Conservation (phyloP, 2,888 invertebrate genomes). For the Hirtodrosophila histrioides region DNA sequence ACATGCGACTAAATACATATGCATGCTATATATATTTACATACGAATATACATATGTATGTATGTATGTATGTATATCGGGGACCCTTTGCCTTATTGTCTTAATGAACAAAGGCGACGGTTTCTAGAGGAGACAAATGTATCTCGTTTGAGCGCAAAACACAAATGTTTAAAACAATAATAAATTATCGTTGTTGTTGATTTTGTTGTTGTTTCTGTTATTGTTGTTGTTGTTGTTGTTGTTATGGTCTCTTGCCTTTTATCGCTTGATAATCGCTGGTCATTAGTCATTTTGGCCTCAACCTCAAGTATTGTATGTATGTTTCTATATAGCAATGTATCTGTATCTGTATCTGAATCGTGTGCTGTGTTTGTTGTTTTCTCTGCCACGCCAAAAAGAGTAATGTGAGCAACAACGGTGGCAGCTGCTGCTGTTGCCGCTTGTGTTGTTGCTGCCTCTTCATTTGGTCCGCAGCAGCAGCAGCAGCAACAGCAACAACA, state of each 20-base stretch:
- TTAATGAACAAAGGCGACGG: conserved; percentile 72
- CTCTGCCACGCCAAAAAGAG: conserved; percentile 76
- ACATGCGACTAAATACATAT: conserved; percentile 9
- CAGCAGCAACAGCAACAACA: conserved; percentile 36
- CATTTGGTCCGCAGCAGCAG: conserved; percentile 61
- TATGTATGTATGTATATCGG: conserved; percentile 14
- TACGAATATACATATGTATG: conserved; percentile 19
- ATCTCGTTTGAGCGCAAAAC: conserved; percentile 79
- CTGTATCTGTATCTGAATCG: conserved; percentile 71
- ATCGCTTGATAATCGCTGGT: conserved; percentile 82
- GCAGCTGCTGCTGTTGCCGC: conserved; percentile 70
- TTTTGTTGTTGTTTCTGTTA: conserved; percentile 19
- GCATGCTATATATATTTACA: conserved; percentile 16
- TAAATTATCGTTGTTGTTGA: conserved; percentile 70
- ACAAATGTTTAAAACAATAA: conserved; percentile 82
- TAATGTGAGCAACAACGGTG: conserved; percentile 80
- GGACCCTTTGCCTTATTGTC: conserved; percentile 58
- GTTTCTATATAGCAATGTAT: conserved; percentile 74
- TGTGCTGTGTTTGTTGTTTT: conserved; percentile 45
- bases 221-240: conserved; percentile 38
- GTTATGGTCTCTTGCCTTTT: conserved; percentile 72
- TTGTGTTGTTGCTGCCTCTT: conserved; percentile 61
- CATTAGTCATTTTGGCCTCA: conserved; percentile 83
- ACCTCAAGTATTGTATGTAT: conserved; percentile 75
- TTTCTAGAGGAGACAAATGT: conserved; percentile 67